These are phyloP conservation scores for Drosophila colorata DNA, from an alignment of 2,888 invertebrate genomes.

Conservation along the genomic window DNA sequence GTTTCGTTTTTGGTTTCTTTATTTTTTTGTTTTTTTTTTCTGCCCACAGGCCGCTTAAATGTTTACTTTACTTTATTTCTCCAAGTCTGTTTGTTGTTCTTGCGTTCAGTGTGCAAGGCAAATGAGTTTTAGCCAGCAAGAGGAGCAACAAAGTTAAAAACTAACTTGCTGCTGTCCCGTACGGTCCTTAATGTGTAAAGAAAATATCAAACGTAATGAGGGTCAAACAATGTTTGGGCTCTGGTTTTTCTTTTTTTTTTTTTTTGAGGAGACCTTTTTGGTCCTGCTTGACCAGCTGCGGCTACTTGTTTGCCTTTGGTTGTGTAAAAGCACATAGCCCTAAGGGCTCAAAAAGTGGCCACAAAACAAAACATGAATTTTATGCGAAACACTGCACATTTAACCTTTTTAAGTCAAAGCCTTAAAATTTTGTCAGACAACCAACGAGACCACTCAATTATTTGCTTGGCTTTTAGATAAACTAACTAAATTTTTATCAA, in stretches of 20 bases:
- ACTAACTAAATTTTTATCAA: no score
- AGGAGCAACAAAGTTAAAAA: conserved; percentile 53
- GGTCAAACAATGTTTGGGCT: conserved; percentile 73
- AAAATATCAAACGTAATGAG: conserved; percentile 78
- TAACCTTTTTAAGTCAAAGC: conserved; percentile 22
- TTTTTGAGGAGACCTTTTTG: conserved; percentile 26
- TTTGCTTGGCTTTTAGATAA: not conserved
- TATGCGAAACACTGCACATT: conserved; percentile 48
- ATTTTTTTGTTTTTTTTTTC: conserved; percentile 7
- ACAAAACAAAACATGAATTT: conserved; percentile 50
- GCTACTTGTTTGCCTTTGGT: conserved; percentile 34
- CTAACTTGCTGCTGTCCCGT: conserved; percentile 55
- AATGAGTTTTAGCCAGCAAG: conserved; percentile 64
- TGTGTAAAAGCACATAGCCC: conserved; percentile 8
- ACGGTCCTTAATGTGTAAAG: conserved; percentile 54
- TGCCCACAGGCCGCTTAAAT: conserved; percentile 62
- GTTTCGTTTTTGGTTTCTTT: conserved; percentile 37
- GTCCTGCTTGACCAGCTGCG: conserved; percentile 38
- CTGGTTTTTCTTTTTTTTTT: conserved; percentile 42
- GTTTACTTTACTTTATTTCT: conserved; percentile 64
- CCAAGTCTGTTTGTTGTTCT: conserved; percentile 36
- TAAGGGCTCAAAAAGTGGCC: conserved; percentile 46
- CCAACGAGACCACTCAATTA: not conserved
- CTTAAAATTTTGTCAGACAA: conserved; percentile 1
- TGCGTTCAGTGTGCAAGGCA: conserved; percentile 41